Evolutionary conservation across 2,888 invertebrate genomes (phyloP).

Genomic region (Synanthedon andrenaeformis): DNA sequence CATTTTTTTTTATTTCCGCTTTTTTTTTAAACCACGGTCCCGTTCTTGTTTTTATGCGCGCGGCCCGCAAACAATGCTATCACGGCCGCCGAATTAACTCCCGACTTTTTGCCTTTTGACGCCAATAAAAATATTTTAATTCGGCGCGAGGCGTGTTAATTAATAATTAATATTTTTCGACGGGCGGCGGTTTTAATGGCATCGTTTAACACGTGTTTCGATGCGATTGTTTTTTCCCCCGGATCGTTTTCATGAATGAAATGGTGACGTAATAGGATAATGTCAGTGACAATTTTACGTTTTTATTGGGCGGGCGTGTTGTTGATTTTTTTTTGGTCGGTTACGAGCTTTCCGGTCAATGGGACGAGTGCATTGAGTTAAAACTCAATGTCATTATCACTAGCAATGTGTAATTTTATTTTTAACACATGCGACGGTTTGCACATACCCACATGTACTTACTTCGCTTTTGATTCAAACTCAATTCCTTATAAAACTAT

Average conservation of each 20-base stretch:
- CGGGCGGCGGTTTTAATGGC: slow-evolving; percentile 46
- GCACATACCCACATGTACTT: not conserved
- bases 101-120: slow-evolving; percentile 62
- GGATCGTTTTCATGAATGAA: slow-evolving; percentile 65
- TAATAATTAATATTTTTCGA: slow-evolving; percentile 70
- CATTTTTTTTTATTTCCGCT: slow-evolving; percentile 40
- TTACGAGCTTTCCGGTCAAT: slow-evolving; percentile 56
- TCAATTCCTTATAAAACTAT: too few species aligned
- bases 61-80: slow-evolving; percentile 67
- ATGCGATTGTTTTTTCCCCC: slow-evolving; percentile 61
- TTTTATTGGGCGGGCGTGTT: slow-evolving; percentile 60
- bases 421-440: not conserved
- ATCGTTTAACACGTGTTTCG: slow-evolving; percentile 62
- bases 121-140: slow-evolving; percentile 70
- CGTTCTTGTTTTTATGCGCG: slow-evolving; percentile 57
- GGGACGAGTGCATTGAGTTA: slow-evolving; percentile 60
- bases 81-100: slow-evolving; percentile 65
- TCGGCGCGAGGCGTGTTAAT: slow-evolving; percentile 54
- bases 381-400: slow-evolving; percentile 70
- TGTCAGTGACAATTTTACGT: slow-evolving; percentile 66
- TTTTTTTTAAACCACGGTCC: slow-evolving; percentile 35
- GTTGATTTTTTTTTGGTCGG: slow-evolving; percentile 38
- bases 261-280: slow-evolving; percentile 70
- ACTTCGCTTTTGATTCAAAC: too few species aligned
- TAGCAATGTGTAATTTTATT: not conserved